A percentile compares a stretch with the other conserved stretches of the same genome.
Conservation (phyloP, 2,797 vertebrate species). For the Myotis planiceps region DNA sequence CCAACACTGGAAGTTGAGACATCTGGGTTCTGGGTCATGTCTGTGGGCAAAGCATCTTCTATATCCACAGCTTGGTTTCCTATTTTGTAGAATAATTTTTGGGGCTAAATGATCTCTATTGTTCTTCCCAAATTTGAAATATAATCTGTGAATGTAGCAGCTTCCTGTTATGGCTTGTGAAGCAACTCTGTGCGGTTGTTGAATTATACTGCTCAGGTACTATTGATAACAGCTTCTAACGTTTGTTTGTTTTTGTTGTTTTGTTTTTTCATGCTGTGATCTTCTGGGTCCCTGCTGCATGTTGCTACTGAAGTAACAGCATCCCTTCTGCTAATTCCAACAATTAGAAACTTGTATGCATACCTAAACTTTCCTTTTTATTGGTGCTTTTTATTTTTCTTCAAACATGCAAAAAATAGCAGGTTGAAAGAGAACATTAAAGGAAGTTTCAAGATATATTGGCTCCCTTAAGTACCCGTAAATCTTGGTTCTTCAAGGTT, state of each 20-base stretch:
- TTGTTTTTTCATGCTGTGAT: neutral
- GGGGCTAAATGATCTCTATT: neutral
- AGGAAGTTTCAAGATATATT: conserved; percentile 31
- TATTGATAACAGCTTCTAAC: neutral
- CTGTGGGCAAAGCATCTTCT: neutral
- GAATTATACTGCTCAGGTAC: neutral
- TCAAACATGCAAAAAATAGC: neutral
- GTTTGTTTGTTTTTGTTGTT: neutral
- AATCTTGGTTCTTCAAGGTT: conserved; percentile 21
- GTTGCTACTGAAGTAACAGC: neutral
- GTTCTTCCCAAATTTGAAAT: neutral
- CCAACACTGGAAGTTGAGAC: neutral
- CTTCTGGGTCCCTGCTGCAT: neutral
- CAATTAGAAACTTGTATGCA: neutral
- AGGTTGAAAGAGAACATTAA: conserved; percentile 4
- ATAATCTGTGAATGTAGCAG: neutral
- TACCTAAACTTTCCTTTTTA: conserved; percentile 31
- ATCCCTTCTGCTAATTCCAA: neutral
- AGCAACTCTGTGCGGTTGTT: neutral
- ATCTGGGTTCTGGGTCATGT: neutral
- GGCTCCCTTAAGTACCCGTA: neutral
- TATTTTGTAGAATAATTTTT: neutral
- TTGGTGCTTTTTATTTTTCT: neutral
- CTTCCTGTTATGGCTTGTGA: neutral
- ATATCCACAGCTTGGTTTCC: neutral